These are phyloP conservation scores for Lagria hirta DNA, from an alignment of 2,888 invertebrate species.

Conservation along the genomic window DNA sequence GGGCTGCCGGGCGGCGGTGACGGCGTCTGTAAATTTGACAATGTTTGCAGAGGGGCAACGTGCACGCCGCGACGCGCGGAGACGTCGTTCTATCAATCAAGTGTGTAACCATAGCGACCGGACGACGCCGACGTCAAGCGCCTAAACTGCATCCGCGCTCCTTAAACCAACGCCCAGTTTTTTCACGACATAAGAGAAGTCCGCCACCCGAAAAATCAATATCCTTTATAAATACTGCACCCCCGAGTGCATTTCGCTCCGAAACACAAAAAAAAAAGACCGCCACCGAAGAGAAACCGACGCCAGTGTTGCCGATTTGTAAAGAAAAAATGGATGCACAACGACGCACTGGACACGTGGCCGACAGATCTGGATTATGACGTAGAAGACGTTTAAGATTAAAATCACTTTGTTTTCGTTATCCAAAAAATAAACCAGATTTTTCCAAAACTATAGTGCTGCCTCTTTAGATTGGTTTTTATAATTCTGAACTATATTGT, in stretches of 20 bases:
- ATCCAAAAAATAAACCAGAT: too few relatives aligned
- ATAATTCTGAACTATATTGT: too few relatives aligned
- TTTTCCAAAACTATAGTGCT: too few relatives aligned
- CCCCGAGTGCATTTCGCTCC: conserved; percentile 3
- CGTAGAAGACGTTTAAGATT: too few relatives aligned
- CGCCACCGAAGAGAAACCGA: too few relatives aligned
- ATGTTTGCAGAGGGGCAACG: conserved; percentile 40
- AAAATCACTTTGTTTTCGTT: too few relatives aligned
- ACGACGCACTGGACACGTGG: conserved; percentile 5
- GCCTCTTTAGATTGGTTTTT: too few relatives aligned
- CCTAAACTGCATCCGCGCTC: conserved; percentile 43
- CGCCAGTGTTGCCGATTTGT: not conserved
- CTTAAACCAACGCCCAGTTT: conserved; percentile 54
- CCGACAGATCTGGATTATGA: too few relatives aligned
- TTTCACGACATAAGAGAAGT: conserved; percentile 47
- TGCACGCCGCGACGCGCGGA: conserved; percentile 15
- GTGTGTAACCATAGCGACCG: conserved; percentile 38
- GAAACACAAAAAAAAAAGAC: not conserved
- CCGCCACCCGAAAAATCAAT: conserved; percentile 50
- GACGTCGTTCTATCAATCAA: conserved; percentile 43
- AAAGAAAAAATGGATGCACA: not conserved
- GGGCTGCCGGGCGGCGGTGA: too few relatives aligned
- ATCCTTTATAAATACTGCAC: conserved; percentile 42
- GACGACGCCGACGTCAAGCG: conserved; percentile 42
- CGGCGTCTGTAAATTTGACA: conserved; percentile 48